Evolutionary conservation across 2,888 invertebrate genomes (phyloP), one percentile per base, ranked within the genome.

Genomic region (Drosophila maculinotata): DNA sequence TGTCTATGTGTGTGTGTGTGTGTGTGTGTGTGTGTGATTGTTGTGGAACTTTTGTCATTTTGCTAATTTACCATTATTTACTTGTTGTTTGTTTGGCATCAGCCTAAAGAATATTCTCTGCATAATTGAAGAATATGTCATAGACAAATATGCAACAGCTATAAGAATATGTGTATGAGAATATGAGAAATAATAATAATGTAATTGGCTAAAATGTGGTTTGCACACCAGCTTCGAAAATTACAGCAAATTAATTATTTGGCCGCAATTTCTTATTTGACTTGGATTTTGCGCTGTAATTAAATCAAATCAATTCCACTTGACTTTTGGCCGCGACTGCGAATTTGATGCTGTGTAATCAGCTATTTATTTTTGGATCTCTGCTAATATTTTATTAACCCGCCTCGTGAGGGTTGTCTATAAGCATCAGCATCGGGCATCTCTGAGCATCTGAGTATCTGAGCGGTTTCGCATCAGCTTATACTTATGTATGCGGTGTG

Each of bases 1-100:
- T 17, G 38, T 63, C 45, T 31, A 25, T 62, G 53, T 35, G 65
- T 39, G 33, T 33, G 17, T 48, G 53, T 26, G 30, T 31, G 23
- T 45, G 51, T 30, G 48, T 25, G 44, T 12, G 42, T 62, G 51
- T 17, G 30, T 67, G 35, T 47, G 70, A 69, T 62, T 78, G 69
- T 78, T 69, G 64, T 71, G 53, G 56, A 77, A 75, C 76, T 77
- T 78, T 77, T 71, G 72, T 77, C 75, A 79, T 79, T 79, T 77
- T 71, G 77, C 79, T 79, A 79, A 79, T 79, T 79, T 79, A 75
- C 78, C 76, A 78, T 78, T 75, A 78, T 78, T 77, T 77, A 72
- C 78, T 78, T 72, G 77, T 66, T 78, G 76, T 77, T 77, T 77
- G 60, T 71, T 57, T 44, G 57, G 47, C 58, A 58, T 56, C 64